Evolutionary conservation across 1,140 invertebrate species (phyloP).

Genomic region (Philopotamus ludificatus): DNA sequence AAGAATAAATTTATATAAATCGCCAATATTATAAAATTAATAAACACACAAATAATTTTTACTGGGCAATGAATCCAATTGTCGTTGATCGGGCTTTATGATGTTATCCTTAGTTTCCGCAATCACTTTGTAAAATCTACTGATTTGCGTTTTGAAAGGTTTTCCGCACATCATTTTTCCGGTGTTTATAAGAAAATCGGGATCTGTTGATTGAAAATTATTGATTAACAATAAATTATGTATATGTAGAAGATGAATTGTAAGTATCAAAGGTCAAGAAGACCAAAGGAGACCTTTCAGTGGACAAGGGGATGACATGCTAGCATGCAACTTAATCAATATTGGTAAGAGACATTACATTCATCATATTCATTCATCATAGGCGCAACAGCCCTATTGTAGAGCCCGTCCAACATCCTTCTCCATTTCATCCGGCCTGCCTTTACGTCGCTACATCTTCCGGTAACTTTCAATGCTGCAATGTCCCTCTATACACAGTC

Average conservation of each 20-base stretch:
- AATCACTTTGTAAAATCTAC: constrained; percentile 57
- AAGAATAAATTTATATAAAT: constrained; percentile 19
- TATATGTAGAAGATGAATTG: background rate
- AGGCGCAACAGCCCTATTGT: no score
- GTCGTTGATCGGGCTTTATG: constrained; percentile 51
- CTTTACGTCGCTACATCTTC: no score
- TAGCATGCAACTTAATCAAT: no score
- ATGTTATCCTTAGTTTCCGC: constrained; percentile 56
- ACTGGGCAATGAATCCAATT: constrained; percentile 62
- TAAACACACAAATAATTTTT: constrained; percentile 21
- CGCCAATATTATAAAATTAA: constrained; percentile 19
- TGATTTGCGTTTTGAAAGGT: constrained; percentile 51
- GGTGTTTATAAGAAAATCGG: constrained; percentile 53
- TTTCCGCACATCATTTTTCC: constrained; percentile 63
- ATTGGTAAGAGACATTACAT: no score
- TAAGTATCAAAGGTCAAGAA: background rate
- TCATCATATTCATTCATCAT: no score
- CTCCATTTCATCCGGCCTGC: no score
- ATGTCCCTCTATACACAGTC: no score
- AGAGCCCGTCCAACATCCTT: no score
- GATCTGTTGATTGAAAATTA: constrained; percentile 44
- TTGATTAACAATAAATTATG: background rate
- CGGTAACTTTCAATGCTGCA: no score
- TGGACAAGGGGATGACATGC: no score
- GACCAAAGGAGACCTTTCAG: no score